Percentiles rank a stretch among this genome's conserved stretches.
phyloP scores from a whole-genome alignment of 2,888 invertebrate genomes.

The Spilarctia lutea region DNA sequence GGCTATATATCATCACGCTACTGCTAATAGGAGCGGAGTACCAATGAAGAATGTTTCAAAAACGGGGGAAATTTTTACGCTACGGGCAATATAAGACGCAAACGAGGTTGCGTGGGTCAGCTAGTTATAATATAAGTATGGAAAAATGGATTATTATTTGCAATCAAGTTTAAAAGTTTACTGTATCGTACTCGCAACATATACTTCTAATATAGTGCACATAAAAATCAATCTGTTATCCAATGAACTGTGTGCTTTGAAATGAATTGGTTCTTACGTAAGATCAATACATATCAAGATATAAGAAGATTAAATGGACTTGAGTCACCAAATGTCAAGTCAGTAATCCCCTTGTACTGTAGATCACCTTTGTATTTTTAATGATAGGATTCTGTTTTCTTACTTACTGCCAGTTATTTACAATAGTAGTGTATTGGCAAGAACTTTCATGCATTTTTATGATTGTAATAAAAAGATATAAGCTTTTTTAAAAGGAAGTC shows the following conservation, averaged over 20 bases:
- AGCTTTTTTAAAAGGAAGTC: no score
- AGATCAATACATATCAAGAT: background rate
- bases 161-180: background rate
- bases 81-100: no score
- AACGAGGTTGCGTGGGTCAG: no score
- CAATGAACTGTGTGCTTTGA: background rate
- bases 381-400: background rate
- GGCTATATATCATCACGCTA: no score
- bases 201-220: background rate
- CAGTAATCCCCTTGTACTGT: background rate
- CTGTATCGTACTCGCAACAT: background rate
- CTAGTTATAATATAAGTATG: no score
- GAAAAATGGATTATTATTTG: no score
- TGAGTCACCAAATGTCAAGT: background rate
- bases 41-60: no score
- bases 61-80: no score
- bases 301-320: background rate
- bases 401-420: background rate
- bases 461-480: no score
- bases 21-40: no score
- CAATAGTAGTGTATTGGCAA: no score
- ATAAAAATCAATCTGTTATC: background rate
- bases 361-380: background rate
- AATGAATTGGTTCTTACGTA: background rate
- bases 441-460: no score